A percentile compares a stretch with the other conserved stretches of the same genome.
phyloP scores from a whole-genome alignment of 2,113 vertebrate species.

The Eulemur rufifrons region DNA sequence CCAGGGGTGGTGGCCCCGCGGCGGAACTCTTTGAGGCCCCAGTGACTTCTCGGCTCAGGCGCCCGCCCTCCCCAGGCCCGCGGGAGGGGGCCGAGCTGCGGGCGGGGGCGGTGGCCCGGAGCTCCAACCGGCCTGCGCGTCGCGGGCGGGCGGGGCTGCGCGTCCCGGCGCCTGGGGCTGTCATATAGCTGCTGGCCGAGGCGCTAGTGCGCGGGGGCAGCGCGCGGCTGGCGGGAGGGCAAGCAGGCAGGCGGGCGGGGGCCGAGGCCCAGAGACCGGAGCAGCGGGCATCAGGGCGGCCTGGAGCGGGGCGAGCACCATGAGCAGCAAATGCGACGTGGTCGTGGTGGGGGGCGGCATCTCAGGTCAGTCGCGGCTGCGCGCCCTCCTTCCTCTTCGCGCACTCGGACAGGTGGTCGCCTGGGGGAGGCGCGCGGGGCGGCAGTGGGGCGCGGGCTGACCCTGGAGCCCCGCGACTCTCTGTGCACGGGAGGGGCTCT shows the following conservation, averaged over 20 bases:
- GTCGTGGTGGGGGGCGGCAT: conserved; percentile 94
- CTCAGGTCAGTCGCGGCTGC: conserved; percentile 88
- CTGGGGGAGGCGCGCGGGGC: neutral
- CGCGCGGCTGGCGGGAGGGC: neutral
- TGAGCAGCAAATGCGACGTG: conserved; percentile 92
- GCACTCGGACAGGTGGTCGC: neutral
- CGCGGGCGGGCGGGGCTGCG: conserved; percentile 64
- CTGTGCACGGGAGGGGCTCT: rapidly evolving
- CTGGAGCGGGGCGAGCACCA: conserved; percentile 72
- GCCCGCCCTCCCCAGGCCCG: neutral
- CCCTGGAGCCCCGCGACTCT: neutral
- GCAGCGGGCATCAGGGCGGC: neutral
- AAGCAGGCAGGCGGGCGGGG: neutral
- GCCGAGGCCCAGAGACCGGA: neutral
- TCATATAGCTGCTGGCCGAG: neutral
- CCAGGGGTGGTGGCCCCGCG: neutral
- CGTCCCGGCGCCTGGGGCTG: neutral
- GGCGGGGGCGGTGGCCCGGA: neutral
- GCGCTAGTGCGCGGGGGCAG: neutral
- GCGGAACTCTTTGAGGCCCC: neutral
- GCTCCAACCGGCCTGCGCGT: neutral
- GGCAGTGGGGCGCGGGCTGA: neutral
- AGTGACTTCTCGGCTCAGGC: neutral
- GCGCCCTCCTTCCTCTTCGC: neutral
- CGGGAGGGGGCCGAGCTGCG: neutral